phyloP scores from a whole-genome alignment of 2,888 invertebrate genomes.

The Himalopsyche kuldschensis region DNA sequence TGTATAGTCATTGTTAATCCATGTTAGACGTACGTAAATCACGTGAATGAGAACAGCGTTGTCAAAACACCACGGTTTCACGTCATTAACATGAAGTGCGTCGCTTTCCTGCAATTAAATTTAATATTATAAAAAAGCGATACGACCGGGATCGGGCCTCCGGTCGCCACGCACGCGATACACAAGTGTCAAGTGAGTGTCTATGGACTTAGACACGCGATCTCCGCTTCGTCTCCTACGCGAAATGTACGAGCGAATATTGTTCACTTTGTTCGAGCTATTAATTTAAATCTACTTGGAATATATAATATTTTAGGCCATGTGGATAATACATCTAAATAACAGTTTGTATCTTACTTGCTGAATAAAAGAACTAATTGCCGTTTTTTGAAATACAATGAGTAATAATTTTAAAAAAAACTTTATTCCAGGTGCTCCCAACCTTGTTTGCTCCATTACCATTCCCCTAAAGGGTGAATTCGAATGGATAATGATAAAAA shows the following conservation, averaged over 20 bases:
- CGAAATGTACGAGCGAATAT: neutral
- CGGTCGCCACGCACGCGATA: neutral
- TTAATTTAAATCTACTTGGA: neutral
- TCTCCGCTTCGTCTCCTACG: neutral
- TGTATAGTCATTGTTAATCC: neutral
- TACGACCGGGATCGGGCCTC: neutral
- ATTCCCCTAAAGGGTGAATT: no score
- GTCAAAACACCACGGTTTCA: neutral
- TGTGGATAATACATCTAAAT: no score
- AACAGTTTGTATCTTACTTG: no score
- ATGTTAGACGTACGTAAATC: neutral
- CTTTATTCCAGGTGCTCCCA: no score
- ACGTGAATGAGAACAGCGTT: neutral
- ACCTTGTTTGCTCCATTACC: no score
- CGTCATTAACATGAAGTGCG: neutral
- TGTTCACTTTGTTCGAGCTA: neutral
- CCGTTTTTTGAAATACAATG: neutral
- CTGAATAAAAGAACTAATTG: no score
- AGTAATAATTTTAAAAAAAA: no score
- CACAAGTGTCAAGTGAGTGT: neutral
- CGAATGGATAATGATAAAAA: no score
- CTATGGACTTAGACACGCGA: neutral
- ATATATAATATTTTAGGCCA: no score
- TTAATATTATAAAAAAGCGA: neutral
- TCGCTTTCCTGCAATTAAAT: neutral